Evolutionary conservation across 2,888 invertebrate species (phyloP).

Genomic region (Morinoia aosen): DNA sequence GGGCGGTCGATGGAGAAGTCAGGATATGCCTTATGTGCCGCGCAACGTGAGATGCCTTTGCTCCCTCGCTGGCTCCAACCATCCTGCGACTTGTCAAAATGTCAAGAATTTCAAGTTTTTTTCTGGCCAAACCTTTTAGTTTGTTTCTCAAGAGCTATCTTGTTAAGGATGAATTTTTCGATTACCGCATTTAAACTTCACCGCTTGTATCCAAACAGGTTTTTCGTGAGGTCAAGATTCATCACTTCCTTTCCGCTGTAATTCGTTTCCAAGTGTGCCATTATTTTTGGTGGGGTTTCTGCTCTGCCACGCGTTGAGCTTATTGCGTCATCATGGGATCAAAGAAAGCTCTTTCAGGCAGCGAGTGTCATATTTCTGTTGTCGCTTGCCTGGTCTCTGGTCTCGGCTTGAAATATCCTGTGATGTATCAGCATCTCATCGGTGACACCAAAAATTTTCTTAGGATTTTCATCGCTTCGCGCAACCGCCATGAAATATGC

Average conservation of each 20-base stretch:
- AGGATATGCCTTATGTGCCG: background rate
- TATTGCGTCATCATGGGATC: background rate
- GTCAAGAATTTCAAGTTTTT: background rate
- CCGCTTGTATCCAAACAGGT: too few relatives aligned
- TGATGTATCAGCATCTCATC: background rate
- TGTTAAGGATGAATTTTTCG: background rate
- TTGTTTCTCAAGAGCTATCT: background rate
- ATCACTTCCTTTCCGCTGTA: background rate
- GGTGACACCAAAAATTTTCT: background rate
- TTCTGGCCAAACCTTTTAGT: background rate
- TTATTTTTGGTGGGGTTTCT: background rate
- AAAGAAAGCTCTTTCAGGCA: background rate
- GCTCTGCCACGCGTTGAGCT: background rate
- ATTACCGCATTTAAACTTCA: too few relatives aligned
- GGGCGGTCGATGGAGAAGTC: slow-evolving; percentile 9
- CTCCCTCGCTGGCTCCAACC: background rate
- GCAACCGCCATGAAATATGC: slow-evolving; percentile 2
- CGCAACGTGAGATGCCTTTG: background rate
- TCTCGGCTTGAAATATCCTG: background rate
- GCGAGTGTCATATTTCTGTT: background rate
- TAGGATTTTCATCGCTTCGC: background rate
- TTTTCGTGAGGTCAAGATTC: background rate
- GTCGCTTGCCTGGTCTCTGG: background rate
- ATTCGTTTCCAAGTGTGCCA: background rate
- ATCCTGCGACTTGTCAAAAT: background rate